A percentile compares a stretch with the other conserved stretches of the same genome.
These are phyloP conservation scores for Drosophila ambigua DNA, from an alignment of 1,140 invertebrate genomes.

Conservation along the genomic window DNA sequence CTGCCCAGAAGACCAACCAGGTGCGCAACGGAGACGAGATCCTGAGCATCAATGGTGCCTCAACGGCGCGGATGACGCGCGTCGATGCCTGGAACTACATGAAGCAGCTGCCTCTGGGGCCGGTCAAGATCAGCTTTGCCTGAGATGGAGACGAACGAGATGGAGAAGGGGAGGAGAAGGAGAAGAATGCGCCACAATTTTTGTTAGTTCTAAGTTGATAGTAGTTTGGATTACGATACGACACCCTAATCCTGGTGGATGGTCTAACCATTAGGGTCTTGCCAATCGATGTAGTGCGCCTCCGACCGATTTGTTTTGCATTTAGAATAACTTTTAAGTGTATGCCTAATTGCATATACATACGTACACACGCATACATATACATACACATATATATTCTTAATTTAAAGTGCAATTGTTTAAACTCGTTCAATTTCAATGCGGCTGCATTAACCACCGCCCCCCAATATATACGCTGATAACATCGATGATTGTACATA, in stretches of 20 bases:
- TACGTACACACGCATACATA: constrained; percentile 45
- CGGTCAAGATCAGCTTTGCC: constrained; percentile 85
- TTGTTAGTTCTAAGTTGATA: constrained; percentile 64
- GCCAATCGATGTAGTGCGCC: constrained; percentile 49
- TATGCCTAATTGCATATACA: constrained; percentile 57
- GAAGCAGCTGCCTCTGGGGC: constrained; percentile 93
- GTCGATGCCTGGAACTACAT: constrained; percentile 97
- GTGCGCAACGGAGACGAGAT: constrained; percentile 94
- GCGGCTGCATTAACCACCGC: constrained; percentile 2
- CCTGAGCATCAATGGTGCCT: constrained; percentile 91
- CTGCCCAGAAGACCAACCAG: constrained; percentile 93
- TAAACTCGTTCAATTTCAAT: constrained; percentile 54
- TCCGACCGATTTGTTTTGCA: constrained; percentile 58
- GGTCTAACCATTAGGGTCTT: constrained; percentile 47
- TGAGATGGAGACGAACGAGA: constrained; percentile 18
- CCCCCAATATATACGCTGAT: constrained; percentile 43
- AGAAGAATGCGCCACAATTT: constrained; percentile 74
- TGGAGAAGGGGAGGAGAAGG: constrained; percentile 8
- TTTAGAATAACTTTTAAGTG: constrained; percentile 51
- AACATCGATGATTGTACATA: constrained; percentile 60
- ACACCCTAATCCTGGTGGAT: constrained; percentile 11
- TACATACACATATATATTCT: constrained; percentile 7
- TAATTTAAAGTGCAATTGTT: constrained; percentile 74
- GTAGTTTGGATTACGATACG: constrained; percentile 30
- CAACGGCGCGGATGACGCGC: constrained; percentile 92